Conservation (phyloP, 2,113 vertebrate species). For the Carollia perspicillata region DNA sequence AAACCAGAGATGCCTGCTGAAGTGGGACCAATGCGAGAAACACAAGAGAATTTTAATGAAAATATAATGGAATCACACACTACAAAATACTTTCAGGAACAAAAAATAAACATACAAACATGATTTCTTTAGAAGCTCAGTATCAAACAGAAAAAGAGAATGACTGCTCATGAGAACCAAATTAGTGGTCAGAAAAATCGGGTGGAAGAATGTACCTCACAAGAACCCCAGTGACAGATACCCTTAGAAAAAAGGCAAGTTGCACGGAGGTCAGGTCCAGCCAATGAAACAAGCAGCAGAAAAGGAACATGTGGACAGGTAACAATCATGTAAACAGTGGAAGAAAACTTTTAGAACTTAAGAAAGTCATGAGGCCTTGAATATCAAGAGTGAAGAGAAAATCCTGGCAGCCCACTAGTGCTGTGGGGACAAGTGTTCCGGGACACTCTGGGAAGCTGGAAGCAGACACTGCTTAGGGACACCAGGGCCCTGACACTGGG, state of each 20-base stretch:
- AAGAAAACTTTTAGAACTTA: neutral
- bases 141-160: slow-evolving; percentile 15
- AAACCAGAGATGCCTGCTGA: slow-evolving; percentile 26
- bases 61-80: slow-evolving; percentile 33
- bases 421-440: neutral
- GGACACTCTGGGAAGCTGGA: neutral
- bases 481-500: neutral
- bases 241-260: neutral
- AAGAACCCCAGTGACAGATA: neutral
- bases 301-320: neutral
- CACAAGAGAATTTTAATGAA: slow-evolving; percentile 46
- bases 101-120: neutral
- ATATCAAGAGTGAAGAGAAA: neutral
- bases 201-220: neutral
- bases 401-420: neutral
- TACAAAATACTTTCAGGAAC: slow-evolving; percentile 10
- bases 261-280: neutral
- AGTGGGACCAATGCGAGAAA: slow-evolving; percentile 41
- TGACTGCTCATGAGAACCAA: neutral
- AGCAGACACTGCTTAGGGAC: neutral
- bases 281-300: neutral
- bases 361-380: neutral
- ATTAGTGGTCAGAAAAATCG: slow-evolving; percentile 34
- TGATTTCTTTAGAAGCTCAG: slow-evolving; percentile 39
- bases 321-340: neutral